Base-by-base conservation (phyloP, 2,888 invertebrate genomes). In the Apamea crenata region DNA sequence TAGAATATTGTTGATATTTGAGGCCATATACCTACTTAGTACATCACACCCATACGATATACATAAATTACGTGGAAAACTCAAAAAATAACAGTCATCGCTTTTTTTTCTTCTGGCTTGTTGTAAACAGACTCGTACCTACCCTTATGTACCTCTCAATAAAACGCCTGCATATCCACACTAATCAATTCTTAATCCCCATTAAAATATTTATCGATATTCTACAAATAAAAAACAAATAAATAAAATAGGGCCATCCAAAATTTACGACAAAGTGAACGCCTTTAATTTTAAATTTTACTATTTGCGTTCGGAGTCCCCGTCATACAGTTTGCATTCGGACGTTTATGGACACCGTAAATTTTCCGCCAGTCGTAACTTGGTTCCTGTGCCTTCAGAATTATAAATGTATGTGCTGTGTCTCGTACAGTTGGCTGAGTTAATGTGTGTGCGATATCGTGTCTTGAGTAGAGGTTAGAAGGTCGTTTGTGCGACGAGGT, bases 301-400 rank as follows among this genome's bases (percentile, higher is more conserved):
- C 83, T 87, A 78, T 88, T 83, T 69, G 77, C 77, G 66, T 88
- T 84, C 76, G 72, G 73, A 82, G 82, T 83, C 84, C 80, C 77
- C 80, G 84, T 87, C 89, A 86, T 84, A 82, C 86, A 82, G 86
- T 89, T 85, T 80, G 84, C 84, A 78, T 84, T 85, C 29, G 81
- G 91, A 90, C 90, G 78, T 90, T 90, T 90, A 90, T 86, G 90
- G 85, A 78, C 83, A 83, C 81, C 87, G 89, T 90, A 90, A 90
- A 90, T 90, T 90, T 87, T 72, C 78, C 76, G 68, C 81, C 65
- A 87, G 88, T 89, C 89, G 88, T 89, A 88, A 89, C 90, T 87
- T 82, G 72, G 87, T 89, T 88, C 88, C 89, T 89, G 88, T 82
- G 80, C 80, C 81, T 87, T 82, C 74, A 74, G 81, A 73, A 85